phyloP scores from a whole-genome alignment of 2,797 vertebrate genomes.

The Onychomys torridus region DNA sequence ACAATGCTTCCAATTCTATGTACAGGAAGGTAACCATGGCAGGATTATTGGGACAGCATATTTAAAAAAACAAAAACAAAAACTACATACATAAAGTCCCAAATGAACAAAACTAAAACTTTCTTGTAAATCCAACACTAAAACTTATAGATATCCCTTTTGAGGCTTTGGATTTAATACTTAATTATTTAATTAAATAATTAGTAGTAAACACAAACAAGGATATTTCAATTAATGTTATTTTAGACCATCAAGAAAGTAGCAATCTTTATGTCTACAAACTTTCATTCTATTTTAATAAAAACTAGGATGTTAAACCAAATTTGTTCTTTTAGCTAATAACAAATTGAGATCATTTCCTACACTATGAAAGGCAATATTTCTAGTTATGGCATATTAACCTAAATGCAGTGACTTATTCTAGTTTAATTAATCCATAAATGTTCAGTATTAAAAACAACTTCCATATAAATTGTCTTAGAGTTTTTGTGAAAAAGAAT shows the following conservation, averaged over 20 bases:
- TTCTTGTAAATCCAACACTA: background rate
- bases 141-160: background rate
- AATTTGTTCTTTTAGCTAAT: constrained; percentile 27
- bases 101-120: constrained; percentile 28
- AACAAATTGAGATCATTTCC: constrained; percentile 16
- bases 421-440: background rate
- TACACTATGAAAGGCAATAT: background rate
- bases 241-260: background rate
- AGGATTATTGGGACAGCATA: background rate
- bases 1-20: background rate
- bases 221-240: background rate
- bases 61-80: too few species aligned
- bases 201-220: background rate
- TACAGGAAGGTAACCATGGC: background rate
- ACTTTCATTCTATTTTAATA: background rate
- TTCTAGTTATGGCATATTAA: constrained; percentile 22
- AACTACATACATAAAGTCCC: background rate
- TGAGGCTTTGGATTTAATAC: background rate
- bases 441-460: constrained; percentile 3
- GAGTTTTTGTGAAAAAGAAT: background rate
- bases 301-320: background rate
- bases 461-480: background rate
- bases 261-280: background rate
- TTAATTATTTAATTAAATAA: constrained; percentile 14
- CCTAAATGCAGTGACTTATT: constrained; percentile 26